Conservation (phyloP, 2,888 invertebrate genomes). For the Tetragnatha montana region DNA sequence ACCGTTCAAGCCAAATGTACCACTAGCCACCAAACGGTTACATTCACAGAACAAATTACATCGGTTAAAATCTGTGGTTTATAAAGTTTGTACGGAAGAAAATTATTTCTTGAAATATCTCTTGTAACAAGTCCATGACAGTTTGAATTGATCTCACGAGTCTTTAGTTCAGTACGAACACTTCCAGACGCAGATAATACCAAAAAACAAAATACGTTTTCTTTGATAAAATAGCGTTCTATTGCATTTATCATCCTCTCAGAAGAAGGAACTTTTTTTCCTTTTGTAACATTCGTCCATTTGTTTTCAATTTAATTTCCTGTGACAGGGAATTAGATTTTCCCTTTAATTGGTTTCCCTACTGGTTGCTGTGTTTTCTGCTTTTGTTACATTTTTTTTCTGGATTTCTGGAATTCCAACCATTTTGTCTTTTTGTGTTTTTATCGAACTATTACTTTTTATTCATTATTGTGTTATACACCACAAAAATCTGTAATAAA, state of each 20-base stretch:
- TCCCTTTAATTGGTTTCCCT: slow-evolving; percentile 32
- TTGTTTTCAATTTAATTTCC: slow-evolving; percentile 44
- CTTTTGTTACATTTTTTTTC: not conserved
- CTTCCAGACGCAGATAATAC: not conserved
- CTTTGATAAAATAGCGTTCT: not conserved
- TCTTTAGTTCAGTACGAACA: not conserved
- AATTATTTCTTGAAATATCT: too few species aligned
- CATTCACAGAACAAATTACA: too few species aligned
- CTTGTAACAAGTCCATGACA: not conserved
- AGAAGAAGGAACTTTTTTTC: not conserved
- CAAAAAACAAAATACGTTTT: not conserved
- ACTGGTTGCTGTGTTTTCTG: not conserved
- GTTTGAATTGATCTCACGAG: not conserved
- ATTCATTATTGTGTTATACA: too few species aligned
- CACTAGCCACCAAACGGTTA: too few species aligned
- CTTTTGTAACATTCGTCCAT: slow-evolving; percentile 1
- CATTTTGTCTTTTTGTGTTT: not conserved
- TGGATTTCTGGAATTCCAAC: slow-evolving; percentile 6
- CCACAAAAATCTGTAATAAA: too few species aligned
- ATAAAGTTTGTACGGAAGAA: too few species aligned
- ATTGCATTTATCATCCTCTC: not conserved
- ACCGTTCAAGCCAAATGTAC: too few species aligned
- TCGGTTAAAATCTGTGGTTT: too few species aligned
- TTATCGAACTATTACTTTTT: not conserved
- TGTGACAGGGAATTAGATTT: slow-evolving; percentile 33